phyloP scores from a whole-genome alignment of 2,113 vertebrate genomes.

The Erythrocercus mccallii region DNA sequence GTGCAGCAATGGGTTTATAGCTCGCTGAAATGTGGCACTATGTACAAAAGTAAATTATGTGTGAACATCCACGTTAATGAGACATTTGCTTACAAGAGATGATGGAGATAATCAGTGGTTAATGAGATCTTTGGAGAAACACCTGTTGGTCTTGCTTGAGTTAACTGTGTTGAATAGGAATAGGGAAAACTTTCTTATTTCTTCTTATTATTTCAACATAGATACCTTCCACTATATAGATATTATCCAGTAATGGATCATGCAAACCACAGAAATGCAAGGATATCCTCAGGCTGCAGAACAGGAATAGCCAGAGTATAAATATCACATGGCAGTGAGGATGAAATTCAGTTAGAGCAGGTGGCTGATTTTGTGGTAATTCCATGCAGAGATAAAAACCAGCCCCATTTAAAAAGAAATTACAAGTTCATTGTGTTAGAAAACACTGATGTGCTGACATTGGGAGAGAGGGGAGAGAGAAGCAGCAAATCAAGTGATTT shows the following conservation, averaged over 20 bases:
- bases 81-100: slow-evolving; percentile 15
- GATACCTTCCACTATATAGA: not conserved
- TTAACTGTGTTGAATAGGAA: not conserved
- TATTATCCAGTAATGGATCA: not conserved
- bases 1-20: not conserved
- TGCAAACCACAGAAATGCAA: not conserved
- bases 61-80: not conserved
- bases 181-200: not conserved
- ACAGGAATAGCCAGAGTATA: not conserved
- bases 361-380: not conserved
- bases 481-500: not conserved
- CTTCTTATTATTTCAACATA: not conserved
- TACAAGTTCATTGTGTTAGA: not conserved
- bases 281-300: not conserved
- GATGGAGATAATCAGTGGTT: not conserved
- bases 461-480: not conserved
- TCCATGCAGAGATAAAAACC: not conserved
- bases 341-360: not conserved
- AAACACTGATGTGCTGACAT: not conserved
- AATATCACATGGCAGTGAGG: not conserved
- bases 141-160: not conserved
- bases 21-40: not conserved
- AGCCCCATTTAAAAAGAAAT: not conserved
- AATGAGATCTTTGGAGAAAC: not conserved
- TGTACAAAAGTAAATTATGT: not conserved